Evolutionary conservation across 2,888 invertebrate genomes (phyloP).

Genomic region (Ormyrus rosae): DNA sequence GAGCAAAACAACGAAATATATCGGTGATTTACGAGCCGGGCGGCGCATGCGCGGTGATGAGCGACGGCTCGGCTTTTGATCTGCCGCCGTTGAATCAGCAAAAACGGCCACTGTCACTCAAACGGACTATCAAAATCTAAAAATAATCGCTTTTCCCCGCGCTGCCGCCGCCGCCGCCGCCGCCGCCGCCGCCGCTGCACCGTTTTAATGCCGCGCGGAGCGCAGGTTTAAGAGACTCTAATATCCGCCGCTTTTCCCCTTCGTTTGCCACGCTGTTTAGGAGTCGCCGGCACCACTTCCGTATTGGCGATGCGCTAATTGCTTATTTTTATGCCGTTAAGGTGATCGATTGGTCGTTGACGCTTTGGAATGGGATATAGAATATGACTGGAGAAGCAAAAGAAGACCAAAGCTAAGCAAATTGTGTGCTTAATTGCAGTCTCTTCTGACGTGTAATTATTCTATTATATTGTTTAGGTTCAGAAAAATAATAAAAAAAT

Average conservation of each 20-base stretch:
- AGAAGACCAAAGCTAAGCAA: too few species aligned
- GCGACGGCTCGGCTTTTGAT: slow-evolving; percentile 61
- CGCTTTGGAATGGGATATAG: too few species aligned
- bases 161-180: not conserved
- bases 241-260: not conserved
- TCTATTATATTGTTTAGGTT: too few species aligned
- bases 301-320: not conserved
- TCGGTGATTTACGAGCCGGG: slow-evolving; percentile 67
- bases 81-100: slow-evolving; percentile 52
- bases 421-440: too few species aligned
- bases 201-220: slow-evolving; percentile 5
- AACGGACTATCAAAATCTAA: slow-evolving; percentile 54
- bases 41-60: slow-evolving; percentile 61
- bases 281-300: not conserved
- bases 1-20: slow-evolving; percentile 69
- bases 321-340: not conserved
- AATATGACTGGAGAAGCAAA: too few species aligned
- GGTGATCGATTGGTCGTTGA: not conserved
- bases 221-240: not conserved
- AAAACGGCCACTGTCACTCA: slow-evolving; percentile 52
- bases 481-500: too few species aligned
- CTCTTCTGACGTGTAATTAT: too few species aligned
- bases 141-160: slow-evolving; percentile 47
- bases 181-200: too few species aligned
- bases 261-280: not conserved